Conservation (phyloP, 2,888 invertebrate species). For the Aphidius colemani region DNA sequence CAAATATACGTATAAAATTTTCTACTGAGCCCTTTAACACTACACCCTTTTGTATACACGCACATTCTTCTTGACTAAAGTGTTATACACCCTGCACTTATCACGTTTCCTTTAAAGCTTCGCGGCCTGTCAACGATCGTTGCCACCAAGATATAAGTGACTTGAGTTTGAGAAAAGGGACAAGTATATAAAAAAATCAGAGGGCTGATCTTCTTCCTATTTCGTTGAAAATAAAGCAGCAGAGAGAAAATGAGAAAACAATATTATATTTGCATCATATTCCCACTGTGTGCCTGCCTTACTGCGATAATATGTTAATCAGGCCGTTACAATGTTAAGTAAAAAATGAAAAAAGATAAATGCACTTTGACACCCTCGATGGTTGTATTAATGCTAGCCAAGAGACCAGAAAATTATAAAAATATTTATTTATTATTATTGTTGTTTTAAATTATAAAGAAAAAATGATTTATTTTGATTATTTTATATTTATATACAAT, state of each 20-base stretch:
- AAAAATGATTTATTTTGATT: too few species aligned
- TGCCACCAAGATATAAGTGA: too few species aligned
- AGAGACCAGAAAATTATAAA: background rate
- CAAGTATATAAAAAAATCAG: background rate
- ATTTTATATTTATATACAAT: too few species aligned
- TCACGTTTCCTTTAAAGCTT: too few species aligned
- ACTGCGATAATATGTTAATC: slow-evolving; percentile 53
- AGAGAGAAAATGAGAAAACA: background rate
- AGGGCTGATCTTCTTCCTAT: background rate
- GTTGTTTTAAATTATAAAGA: too few species aligned
- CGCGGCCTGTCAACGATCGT: too few species aligned
- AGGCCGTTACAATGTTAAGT: slow-evolving; percentile 45
- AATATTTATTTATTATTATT: too few species aligned
- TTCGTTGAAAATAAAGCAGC: slow-evolving; percentile 13
- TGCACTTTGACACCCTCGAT: slow-evolving; percentile 35
- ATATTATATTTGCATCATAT: background rate
- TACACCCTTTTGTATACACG: too few species aligned
- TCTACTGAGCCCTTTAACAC: too few species aligned
- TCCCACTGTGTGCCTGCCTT: slow-evolving; percentile 38
- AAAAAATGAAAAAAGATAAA: too few species aligned
- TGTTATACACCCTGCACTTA: too few species aligned
- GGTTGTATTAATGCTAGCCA: slow-evolving; percentile 37
- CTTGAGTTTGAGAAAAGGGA: background rate
- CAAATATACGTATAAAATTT: background rate
- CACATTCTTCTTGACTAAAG: too few species aligned